phyloP scores from a whole-genome alignment of 2,888 invertebrate species.

The Pterobdella sp. region DNA sequence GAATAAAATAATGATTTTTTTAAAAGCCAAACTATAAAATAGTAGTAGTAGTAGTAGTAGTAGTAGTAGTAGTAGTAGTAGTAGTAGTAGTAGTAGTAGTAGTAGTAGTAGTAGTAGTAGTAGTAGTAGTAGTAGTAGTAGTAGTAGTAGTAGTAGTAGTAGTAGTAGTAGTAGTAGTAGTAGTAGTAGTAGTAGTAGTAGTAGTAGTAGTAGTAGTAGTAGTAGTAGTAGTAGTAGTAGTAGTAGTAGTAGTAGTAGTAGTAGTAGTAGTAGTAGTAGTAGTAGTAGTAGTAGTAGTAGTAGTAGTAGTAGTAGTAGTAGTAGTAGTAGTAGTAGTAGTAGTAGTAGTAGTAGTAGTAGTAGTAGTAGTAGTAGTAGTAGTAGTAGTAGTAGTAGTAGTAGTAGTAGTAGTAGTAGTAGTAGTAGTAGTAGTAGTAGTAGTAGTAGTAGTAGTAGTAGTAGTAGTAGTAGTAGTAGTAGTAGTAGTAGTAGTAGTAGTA shows the following conservation, averaged over 20 bases:
- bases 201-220: no score
- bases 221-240: no score
- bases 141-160: neutral
- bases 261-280: no score
- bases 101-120: conserved; percentile 8
- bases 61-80: conserved; percentile 5
- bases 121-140: conserved; percentile 8
- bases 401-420: no score
- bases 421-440: conserved; percentile 14
- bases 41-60: neutral
- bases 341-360: no score
- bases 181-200: no score
- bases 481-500: conserved; percentile 18
- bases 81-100: conserved; percentile 8
- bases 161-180: neutral
- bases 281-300: no score
- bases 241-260: neutral
- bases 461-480: conserved; percentile 12
- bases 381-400: no score
- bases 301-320: no score
- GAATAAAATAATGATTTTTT: neutral
- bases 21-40: neutral
- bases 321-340: no score
- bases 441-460: conserved; percentile 19
- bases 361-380: no score